Evolutionary conservation across 2,797 vertebrate species (phyloP).

Genomic region (Microctenopoma steveboyesi): DNA sequence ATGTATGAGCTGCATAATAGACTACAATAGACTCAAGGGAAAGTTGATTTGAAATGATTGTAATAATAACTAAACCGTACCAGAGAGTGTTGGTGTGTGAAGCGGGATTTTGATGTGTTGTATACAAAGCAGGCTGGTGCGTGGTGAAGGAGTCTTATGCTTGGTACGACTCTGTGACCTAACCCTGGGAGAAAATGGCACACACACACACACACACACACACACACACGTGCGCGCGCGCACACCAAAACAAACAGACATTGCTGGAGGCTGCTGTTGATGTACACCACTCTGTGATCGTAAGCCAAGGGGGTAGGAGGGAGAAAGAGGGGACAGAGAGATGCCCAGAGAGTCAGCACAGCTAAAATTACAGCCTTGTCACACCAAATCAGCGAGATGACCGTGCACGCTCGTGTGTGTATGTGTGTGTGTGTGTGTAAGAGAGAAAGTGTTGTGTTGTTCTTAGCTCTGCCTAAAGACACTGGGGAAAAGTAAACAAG

Average conservation of each 20-base stretch:
- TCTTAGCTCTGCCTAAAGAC: conserved; percentile 60
- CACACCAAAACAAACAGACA: conserved; percentile 52
- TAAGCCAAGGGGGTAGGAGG: conserved; percentile 58
- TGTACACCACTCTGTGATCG: conserved; percentile 69
- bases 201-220: conserved; percentile 33
- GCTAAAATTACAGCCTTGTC: conserved; percentile 79
- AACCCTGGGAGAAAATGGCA: conserved; percentile 57
- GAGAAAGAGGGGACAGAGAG: conserved; percentile 33
- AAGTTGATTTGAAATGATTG: no score
- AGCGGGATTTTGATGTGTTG: conserved; percentile 19
- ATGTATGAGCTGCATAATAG: no score
- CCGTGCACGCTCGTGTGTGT: conserved; percentile 39
- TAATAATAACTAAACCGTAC: no score
- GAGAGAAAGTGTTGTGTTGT: conserved; percentile 38
- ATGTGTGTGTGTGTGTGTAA: conserved; percentile 31
- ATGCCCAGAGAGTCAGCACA: conserved; percentile 70
- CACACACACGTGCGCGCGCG: conserved; percentile 28
- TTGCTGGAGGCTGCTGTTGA: conserved; percentile 57
- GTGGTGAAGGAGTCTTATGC: conserved; percentile 50
- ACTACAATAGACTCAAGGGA: no score
- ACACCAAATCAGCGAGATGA: conserved; percentile 65
- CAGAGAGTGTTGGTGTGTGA: conserved; percentile 16
- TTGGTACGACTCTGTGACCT: conserved; percentile 59
- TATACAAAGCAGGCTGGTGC: conserved; percentile 8
- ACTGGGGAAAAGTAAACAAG: conserved; percentile 50